phyloP scores from a whole-genome alignment of 2,113 vertebrate genomes.

The Marcusenius ussheri region DNA sequence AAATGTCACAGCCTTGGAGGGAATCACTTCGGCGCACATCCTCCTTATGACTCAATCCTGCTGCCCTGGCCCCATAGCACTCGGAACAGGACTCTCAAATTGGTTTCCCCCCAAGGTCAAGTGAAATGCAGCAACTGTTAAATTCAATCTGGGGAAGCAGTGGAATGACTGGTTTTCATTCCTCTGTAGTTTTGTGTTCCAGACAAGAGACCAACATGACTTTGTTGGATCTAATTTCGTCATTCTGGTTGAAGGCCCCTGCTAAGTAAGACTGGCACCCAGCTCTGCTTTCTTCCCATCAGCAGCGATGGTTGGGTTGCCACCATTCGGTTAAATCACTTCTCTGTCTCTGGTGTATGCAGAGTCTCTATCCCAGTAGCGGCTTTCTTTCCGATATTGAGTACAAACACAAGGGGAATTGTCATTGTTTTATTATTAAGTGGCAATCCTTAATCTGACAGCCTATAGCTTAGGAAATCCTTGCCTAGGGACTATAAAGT shows the following conservation, averaged over 20 bases:
- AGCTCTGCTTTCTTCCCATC: background rate
- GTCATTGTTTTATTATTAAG: conserved; percentile 10
- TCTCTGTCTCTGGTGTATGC: background rate
- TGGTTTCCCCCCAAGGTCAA: conserved; percentile 18
- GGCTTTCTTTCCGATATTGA: too few relatives aligned
- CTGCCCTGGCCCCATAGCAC: background rate
- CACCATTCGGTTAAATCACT: too few relatives aligned
- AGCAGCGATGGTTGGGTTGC: background rate
- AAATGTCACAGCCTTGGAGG: background rate
- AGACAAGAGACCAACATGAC: background rate
- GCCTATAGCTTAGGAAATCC: background rate
- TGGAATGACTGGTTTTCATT: conserved; percentile 7
- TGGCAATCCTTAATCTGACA: background rate
- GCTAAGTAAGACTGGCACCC: background rate
- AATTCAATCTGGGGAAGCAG: conserved; percentile 5
- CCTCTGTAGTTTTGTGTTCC: background rate
- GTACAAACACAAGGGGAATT: background rate
- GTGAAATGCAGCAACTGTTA: conserved; percentile 13
- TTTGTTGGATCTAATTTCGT: conserved; percentile 2
- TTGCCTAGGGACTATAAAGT: background rate
- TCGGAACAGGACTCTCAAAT: conserved; percentile 7
- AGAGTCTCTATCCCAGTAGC: background rate
- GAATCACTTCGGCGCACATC: background rate
- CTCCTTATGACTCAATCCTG: background rate
- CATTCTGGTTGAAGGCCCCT: background rate